phyloP scores from a whole-genome alignment of 2,797 vertebrate species.

The Petrocephalus schoutedeni region DNA sequence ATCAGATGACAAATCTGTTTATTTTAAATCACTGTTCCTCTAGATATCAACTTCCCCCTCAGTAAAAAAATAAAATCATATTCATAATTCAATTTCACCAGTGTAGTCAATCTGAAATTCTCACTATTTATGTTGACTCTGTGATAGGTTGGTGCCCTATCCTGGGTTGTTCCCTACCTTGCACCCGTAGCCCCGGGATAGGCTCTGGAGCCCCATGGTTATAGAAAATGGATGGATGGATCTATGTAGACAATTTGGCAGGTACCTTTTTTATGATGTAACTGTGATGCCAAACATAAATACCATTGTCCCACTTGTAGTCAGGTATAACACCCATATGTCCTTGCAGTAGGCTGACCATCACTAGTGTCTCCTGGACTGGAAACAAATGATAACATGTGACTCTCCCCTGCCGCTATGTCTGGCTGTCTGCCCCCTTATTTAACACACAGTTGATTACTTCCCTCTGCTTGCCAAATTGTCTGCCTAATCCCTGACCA shows the following conservation, averaged over 20 bases:
- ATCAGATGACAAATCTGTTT: not conserved
- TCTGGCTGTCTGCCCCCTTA: not conserved
- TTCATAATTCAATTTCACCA: not conserved
- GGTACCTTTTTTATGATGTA: not conserved
- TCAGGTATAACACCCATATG: not conserved
- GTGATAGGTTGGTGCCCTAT: not conserved
- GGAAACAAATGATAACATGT: not conserved
- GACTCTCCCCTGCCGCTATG: not conserved
- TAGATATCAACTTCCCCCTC: not conserved
- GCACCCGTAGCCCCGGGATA: not conserved
- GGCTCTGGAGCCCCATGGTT: not conserved
- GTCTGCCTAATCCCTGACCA: not conserved
- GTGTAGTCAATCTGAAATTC: not conserved
- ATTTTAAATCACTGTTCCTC: not conserved
- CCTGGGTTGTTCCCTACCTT: not conserved
- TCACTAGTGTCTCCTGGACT: not conserved
- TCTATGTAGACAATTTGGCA: not conserved
- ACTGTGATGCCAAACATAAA: not conserved
- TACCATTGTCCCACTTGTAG: not conserved
- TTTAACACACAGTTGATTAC: not conserved
- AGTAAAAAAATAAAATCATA: not conserved
- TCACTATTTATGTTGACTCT: not conserved
- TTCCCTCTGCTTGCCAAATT: not conserved
- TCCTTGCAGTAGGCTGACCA: not conserved
- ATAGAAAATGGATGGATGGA: not conserved